Conservation (phyloP, 2,888 invertebrate genomes). For the Iselma pallidipennis region DNA sequence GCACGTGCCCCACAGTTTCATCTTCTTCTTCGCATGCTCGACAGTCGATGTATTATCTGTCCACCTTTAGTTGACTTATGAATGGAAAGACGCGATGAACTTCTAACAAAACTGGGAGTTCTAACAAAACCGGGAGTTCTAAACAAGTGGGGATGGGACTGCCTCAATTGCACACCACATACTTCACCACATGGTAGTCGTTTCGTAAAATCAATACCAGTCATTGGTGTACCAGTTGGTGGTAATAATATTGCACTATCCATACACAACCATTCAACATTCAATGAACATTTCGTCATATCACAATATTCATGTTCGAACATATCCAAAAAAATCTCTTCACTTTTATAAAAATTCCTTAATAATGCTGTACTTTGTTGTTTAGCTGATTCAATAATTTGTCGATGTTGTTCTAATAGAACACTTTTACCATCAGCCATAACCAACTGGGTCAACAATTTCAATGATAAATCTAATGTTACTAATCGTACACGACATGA, state of each 20-base stretch:
- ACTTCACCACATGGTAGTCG: slow-evolving; percentile 96
- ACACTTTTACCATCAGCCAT: slow-evolving; percentile 62
- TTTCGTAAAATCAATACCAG: slow-evolving; percentile 92
- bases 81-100: too few relatives aligned
- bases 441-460: slow-evolving; percentile 74
- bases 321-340: slow-evolving; percentile 97
- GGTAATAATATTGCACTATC: slow-evolving; percentile 93
- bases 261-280: slow-evolving; percentile 96
- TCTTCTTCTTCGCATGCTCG: too few relatives aligned
- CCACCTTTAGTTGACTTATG: too few relatives aligned
- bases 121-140: too few relatives aligned
- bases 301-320: slow-evolving; percentile 98
- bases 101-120: too few relatives aligned
- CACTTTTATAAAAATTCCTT: slow-evolving; percentile 93
- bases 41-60: too few relatives aligned
- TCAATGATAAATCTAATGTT: slow-evolving; percentile 86
- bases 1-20: too few relatives aligned
- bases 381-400: slow-evolving; percentile 70
- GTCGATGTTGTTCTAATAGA: slow-evolving; percentile 70
- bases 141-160: too few relatives aligned
- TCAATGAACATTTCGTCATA: slow-evolving; percentile 82
- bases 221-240: slow-evolving; percentile 94
- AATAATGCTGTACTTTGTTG: slow-evolving; percentile 83
- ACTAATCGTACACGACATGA: slow-evolving; percentile 88
- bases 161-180: too few relatives aligned